phyloP scores from a whole-genome alignment of 2,888 invertebrate genomes.

The Disparrhopalites patrizii region DNA sequence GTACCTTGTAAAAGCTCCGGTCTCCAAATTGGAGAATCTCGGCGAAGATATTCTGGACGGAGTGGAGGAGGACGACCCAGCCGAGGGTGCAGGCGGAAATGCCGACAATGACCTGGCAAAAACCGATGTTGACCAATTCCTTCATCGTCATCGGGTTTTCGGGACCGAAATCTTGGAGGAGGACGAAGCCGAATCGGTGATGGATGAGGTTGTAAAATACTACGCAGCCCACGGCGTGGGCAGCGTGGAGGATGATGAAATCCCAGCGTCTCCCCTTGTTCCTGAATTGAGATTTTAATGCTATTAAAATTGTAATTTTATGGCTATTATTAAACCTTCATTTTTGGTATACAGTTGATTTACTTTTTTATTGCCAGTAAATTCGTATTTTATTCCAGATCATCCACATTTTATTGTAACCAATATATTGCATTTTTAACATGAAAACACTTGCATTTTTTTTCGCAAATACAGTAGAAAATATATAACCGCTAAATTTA shows the following conservation, averaged over 20 bases:
- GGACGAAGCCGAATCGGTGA: slow-evolving; percentile 13
- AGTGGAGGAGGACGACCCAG: slow-evolving; percentile 82
- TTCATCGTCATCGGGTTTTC: slow-evolving; percentile 9
- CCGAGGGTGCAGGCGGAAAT: slow-evolving; percentile 63
- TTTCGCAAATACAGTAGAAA: too few species aligned
- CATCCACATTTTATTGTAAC: too few species aligned
- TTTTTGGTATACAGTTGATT: too few species aligned
- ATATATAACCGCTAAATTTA: too few species aligned
- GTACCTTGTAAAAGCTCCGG: slow-evolving; percentile 70
- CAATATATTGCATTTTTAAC: too few species aligned
- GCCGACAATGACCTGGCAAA: slow-evolving; percentile 61
- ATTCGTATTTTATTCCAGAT: background rate
- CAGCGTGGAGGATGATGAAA: slow-evolving; percentile 64
- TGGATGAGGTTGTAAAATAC: slow-evolving; percentile 72
- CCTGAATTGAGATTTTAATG: too few species aligned
- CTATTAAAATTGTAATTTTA: too few species aligned
- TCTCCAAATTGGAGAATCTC: slow-evolving; percentile 83
- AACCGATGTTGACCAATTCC: slow-evolving; percentile 5
- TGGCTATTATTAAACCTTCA: too few species aligned
- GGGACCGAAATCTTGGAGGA: slow-evolving; percentile 19
- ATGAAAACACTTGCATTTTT: too few species aligned
- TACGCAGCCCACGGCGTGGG: slow-evolving; percentile 72
- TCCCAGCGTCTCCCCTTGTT: slow-evolving; percentile 70
- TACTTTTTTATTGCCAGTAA: too few species aligned
- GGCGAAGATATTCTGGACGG: slow-evolving; percentile 85